phyloP scores from a whole-genome alignment of 2,113 vertebrate species.

The Ifrita kowaldi region DNA sequence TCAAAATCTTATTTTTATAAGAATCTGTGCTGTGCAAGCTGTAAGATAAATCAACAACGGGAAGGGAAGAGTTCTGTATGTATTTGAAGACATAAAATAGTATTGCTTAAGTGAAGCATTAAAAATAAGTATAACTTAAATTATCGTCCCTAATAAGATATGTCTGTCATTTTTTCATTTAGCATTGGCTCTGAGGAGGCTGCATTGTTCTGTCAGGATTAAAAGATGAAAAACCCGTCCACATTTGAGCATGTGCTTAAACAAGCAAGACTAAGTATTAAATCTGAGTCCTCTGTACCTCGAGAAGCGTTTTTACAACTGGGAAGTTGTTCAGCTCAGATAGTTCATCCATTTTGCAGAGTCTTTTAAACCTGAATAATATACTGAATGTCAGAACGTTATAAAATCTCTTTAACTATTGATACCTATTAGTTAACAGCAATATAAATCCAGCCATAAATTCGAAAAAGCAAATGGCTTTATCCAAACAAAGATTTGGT shows the following conservation, averaged over 20 bases:
- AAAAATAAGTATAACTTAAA: constrained; percentile 57
- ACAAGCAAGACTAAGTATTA: constrained; percentile 67
- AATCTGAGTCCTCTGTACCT: constrained; percentile 58
- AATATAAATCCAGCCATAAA: constrained; percentile 33
- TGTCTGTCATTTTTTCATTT: constrained; percentile 37
- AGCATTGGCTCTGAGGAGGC: background rate
- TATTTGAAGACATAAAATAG: constrained; percentile 33
- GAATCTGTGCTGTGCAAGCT: background rate
- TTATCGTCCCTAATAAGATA: constrained; percentile 42
- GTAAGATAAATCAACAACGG: background rate
- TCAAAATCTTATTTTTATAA: constrained; percentile 41
- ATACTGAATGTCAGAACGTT: constrained; percentile 45
- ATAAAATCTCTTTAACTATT: constrained; percentile 68
- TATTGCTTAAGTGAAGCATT: constrained; percentile 52
- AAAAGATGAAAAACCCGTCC: constrained; percentile 49
- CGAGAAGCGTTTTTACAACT: constrained; percentile 68
- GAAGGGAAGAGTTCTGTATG: background rate
- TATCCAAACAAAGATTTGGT: constrained; percentile 44
- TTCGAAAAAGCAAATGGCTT: constrained; percentile 39
- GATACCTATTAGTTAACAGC: constrained; percentile 66
- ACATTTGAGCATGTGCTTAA: constrained; percentile 65
- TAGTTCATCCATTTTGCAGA: constrained; percentile 66
- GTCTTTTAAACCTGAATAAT: constrained; percentile 62
- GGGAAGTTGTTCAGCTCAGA: constrained; percentile 67
- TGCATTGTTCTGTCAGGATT: constrained; percentile 45